A percentile compares a stretch with the other conserved stretches of the same genome.
Evolutionary conservation across 2,113 vertebrate genomes (phyloP).

Genomic region (Paradoxurus hermaphroditus): DNA sequence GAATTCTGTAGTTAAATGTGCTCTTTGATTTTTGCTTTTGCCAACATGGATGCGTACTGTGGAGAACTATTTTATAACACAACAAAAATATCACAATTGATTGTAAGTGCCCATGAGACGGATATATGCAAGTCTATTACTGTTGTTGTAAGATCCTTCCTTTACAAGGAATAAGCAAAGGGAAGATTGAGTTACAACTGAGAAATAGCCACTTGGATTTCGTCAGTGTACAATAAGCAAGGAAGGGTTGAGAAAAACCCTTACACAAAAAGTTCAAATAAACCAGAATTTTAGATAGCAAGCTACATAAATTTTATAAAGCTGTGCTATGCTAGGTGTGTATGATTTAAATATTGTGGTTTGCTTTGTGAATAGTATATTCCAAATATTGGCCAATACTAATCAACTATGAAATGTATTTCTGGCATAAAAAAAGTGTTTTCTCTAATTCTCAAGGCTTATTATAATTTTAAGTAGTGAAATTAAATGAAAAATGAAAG

Average conservation of each 20-base stretch:
- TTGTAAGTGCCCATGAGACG: neutral
- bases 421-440: neutral
- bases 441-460: neutral
- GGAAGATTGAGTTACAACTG: neutral
- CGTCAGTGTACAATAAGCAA: neutral
- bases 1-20: neutral
- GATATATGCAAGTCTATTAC: neutral
- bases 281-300: neutral
- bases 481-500: neutral
- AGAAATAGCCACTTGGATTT: neutral
- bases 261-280: neutral
- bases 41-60: neutral
- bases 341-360: neutral
- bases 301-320: neutral
- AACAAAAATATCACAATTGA: neutral
- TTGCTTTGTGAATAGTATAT: neutral
- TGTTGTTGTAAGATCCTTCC: neutral
- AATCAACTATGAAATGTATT: constrained; percentile 2
- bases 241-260: neutral
- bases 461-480: constrained; percentile 9
- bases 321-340: neutral
- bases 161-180: neutral
- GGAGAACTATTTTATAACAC: neutral
- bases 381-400: constrained; percentile 12
- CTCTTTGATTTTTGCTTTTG: constrained; percentile 43